Base-by-base conservation (phyloP, 2,888 invertebrate species). In the Oithona nana region DNA sequence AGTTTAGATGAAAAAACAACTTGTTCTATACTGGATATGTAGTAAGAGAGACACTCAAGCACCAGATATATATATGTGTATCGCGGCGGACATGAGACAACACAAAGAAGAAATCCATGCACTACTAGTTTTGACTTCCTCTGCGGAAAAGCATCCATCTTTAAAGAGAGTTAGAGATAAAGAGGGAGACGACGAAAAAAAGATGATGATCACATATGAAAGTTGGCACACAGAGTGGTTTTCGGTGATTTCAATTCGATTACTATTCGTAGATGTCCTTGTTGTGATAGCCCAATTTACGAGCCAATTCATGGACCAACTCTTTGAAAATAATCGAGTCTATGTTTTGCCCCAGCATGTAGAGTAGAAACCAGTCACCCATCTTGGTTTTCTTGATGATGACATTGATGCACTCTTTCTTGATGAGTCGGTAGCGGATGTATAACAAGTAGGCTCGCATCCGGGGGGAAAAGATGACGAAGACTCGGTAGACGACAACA, bases 291-390 rank as follows among this genome's bases (percentile, higher is more conserved):
- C 86, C 85, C 74, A 90, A 78, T 72, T 86, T 84, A 75, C 84
- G 84, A 66, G 89, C 88, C 73, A 90, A 79, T 73, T 90, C 89
- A 79, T 89, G 84, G 82, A 90, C 84, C 71, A 90, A 87, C 74
- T 90, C 89, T 72, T 66, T 67, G 65, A 66, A 67, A 57, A 67
- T 67, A 49, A 66, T 59, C 16, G 67, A 66, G 64, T 67, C 67
- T n/a, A 67, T 65, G 59, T 92, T 92, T 78, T 90, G 89, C 66
- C 92, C 92, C 70, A 92, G 80, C 80, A 92, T 88, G 78, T 90
- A 92, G 69, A 92, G 83, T 68, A 92, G 81, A 75, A 90, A 90
- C 90, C 92, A 92, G 76, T 92, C 92, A 70, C 92, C 92, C 81
- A 92, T 86, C 73, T 90, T 89, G 75, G 88, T 88, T 70, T 87